Evolutionary conservation across 2,113 vertebrate species (phyloP).

Genomic region (Camelus dromedarius): DNA sequence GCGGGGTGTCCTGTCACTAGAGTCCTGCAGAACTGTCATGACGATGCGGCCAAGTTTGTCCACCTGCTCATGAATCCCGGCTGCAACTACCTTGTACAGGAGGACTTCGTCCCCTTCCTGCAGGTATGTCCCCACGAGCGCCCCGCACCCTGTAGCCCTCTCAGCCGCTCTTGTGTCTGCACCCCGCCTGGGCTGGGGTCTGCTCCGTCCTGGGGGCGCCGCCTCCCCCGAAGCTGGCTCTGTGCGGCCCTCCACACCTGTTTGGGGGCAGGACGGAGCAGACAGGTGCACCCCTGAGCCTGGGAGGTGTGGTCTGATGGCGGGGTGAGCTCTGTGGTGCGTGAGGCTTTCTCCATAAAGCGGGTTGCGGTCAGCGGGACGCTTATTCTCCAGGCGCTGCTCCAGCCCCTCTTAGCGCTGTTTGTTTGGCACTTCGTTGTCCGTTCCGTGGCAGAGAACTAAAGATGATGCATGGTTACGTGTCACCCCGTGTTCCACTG

Average conservation of each 20-base stretch:
- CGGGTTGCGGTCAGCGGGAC: rapidly evolving
- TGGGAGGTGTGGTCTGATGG: neutral
- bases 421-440: rapidly evolving
- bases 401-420: neutral
- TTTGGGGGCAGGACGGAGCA: neutral
- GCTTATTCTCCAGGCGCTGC: rapidly evolving
- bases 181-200: neutral
- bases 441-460: too few species aligned
- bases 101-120: conserved; percentile 98
- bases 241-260: rapidly evolving
- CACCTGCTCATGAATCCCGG: conserved; percentile 96
- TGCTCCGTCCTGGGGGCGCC: neutral
- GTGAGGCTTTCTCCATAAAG: rapidly evolving
- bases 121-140: conserved; percentile 87
- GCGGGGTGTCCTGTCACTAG: conserved; percentile 69
- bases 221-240: neutral
- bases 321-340: neutral
- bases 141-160: too few species aligned
- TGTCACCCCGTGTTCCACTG: rapidly evolving
- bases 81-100: conserved; percentile 96
- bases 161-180: rapidly evolving
- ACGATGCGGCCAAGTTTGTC: conserved; percentile 95
- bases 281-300: neutral
- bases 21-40: conserved; percentile 95
- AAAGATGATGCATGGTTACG: too few species aligned